Base-by-base conservation (phyloP, 2,888 invertebrate species). In the Osmoderma eremita region DNA sequence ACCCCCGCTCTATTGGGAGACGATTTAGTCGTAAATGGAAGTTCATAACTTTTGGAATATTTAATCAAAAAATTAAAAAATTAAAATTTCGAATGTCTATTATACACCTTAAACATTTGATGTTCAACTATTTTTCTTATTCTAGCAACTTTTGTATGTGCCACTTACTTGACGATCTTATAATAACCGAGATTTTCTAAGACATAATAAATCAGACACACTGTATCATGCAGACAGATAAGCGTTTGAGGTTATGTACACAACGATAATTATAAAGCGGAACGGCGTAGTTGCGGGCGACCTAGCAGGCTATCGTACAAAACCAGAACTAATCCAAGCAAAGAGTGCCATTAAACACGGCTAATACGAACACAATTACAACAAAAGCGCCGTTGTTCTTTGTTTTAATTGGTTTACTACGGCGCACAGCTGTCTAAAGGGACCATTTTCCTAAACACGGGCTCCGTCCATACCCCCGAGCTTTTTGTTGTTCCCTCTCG, bases 401-500 rank as follows among this genome's bases (percentile, higher is more conserved):
- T 75, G 74, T 73, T 76, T 76, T 78, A 78, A 77, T 77, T 78
- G 76, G 75, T 77, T 77, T 76, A 76, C 72, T 72, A 73, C 71
- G 74, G 72, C 65, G 74, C 72, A 68, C 72, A 72, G 75, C 75
- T 74, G 76, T 72, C 73, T 69, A 71, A 74, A 72, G 73, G 68
- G 72, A 65, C 74, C 71, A 71, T 74, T 76, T 75, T 75, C 74
- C 75, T 73, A 75, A 73, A 71, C 71, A 70, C 72, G 68, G 71
- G 69, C 70, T 71, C 70, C 67, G 67, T 69, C 15, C 41, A 18
- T 41, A 49, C 70, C 69, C 54, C 65, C 56, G 70, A 61, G 74
- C 66, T 72, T 73, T 74, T 70, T 70, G 71, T 72, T 74, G 56
- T 61, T 67, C 70, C 65, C 71, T 53, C 66, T 39, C 17, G 67